Base-by-base conservation (phyloP, 2,113 vertebrate species). In the Mesitornis unicolor region DNA sequence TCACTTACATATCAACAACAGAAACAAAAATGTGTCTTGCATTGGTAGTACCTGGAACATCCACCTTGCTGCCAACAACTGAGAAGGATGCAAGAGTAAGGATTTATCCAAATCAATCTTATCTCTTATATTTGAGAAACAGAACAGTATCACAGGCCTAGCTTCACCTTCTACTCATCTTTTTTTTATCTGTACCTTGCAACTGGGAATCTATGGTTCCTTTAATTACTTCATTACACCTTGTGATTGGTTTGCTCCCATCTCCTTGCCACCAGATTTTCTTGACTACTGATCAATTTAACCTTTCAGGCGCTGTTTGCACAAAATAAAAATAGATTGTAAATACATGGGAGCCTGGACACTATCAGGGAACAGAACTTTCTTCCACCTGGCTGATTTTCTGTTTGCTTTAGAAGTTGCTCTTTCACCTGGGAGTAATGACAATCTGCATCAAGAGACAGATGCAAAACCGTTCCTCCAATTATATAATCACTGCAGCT, bases 401-500 rank as follows among this genome's bases (percentile, higher is more conserved):
- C 91, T 57, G 61, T 96, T 95, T 95, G 95, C 77, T 79, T 80
- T 75, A 54, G 50, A 61, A 95, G 89, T 90, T 90, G 94, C 79
- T 96, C 97, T 95, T 97, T 97, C 97, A 97, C 97, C 97, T 96
- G 89, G 61, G 73, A 90, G 75, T 70, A 86, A 91, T 28, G 96
- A 94, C 88, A 95, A 87, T 22, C 94, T 0, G 57, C 96, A 94
- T 82, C 84, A 89, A 95, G 89, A 97, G 89, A 95, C 89, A 96
- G 97, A 98, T 96, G 95, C 97, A 97, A 96, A 97, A 96, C 67
- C 93, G 95, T 84, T 98, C 97, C 94, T 87, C 92, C 97, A 98
- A 98, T 98, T 98, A 98, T 97, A 98, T 98, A 98, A 98, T 96
- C 98, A 98, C 98, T 98, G 98, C 98, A 98, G 98, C 96, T 98